A percentile compares a stretch with the other conserved stretches of the same genome.
phyloP scores from a whole-genome alignment of 2,797 vertebrate genomes.

The Phalloptychus januarius region DNA sequence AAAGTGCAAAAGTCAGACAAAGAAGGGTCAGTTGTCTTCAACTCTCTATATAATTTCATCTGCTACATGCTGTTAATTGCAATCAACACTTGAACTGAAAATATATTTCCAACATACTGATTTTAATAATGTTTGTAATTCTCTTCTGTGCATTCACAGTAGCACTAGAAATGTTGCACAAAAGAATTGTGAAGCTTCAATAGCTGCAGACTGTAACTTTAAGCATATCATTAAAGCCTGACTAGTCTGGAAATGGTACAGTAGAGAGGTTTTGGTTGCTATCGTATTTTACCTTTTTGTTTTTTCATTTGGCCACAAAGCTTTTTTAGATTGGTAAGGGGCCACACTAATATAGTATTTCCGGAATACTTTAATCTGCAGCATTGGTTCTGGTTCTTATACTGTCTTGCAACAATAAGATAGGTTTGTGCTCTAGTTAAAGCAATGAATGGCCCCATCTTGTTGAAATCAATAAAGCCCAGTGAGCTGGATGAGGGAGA shows the following conservation, averaged over 20 bases:
- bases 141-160: neutral
- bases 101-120: neutral
- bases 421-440: conserved; percentile 73
- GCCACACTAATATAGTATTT: neutral
- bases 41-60: neutral
- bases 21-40: neutral
- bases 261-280: neutral
- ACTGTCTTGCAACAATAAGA: conserved; percentile 61
- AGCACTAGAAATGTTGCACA: neutral
- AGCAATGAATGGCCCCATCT: conserved; percentile 68
- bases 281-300: neutral
- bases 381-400: conserved; percentile 42
- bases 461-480: conserved; percentile 76
- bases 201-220: neutral
- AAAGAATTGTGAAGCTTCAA: neutral
- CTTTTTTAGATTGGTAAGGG: neutral
- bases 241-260: neutral
- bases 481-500: conserved; percentile 47
- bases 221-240: neutral
- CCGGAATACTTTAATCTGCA: conserved; percentile 17
- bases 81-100: neutral
- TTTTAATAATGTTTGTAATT: neutral
- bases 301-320: conserved; percentile 1
- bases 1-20: neutral
- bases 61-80: neutral